Conservation (phyloP, 2,113 vertebrate genomes). For the Climacteris rufus region DNA sequence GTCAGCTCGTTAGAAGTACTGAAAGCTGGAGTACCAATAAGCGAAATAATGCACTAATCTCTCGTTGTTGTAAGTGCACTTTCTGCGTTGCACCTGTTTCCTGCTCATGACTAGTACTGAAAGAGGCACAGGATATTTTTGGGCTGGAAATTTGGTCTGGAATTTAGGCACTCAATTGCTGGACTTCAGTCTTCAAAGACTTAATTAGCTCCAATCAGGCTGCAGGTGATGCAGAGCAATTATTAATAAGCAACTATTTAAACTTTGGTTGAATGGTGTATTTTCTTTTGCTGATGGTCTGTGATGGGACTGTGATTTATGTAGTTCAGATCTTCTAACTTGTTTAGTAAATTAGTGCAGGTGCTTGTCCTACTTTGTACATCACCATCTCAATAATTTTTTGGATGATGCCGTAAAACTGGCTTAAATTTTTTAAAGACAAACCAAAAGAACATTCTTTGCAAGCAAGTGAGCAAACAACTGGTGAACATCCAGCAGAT, state of each 20-base stretch:
- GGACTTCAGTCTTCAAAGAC: background rate
- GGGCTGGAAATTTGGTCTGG: background rate
- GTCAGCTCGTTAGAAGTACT: background rate
- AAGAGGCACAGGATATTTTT: background rate
- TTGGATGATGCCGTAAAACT: background rate
- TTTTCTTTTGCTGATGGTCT: background rate
- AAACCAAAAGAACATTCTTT: background rate
- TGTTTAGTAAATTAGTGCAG: background rate
- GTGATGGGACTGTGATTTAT: background rate
- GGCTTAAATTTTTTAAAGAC: background rate
- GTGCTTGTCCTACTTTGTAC: background rate
- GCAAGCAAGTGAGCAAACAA: background rate
- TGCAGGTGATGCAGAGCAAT: background rate
- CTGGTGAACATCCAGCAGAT: background rate
- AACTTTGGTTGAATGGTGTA: background rate
- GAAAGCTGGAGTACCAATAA: background rate
- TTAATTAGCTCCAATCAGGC: background rate
- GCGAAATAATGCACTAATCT: accelerated
- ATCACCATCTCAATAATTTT: background rate
- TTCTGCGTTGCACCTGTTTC: background rate
- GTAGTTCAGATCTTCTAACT: background rate
- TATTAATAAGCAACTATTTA: background rate
- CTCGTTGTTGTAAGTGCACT: background rate
- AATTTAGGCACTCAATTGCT: background rate
- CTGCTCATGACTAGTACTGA: background rate